Evolutionary conservation across 2,797 vertebrate species (phyloP), one percentile per base, ranked within the genome.

Genomic region (Coccyzus lansbergi): DNA sequence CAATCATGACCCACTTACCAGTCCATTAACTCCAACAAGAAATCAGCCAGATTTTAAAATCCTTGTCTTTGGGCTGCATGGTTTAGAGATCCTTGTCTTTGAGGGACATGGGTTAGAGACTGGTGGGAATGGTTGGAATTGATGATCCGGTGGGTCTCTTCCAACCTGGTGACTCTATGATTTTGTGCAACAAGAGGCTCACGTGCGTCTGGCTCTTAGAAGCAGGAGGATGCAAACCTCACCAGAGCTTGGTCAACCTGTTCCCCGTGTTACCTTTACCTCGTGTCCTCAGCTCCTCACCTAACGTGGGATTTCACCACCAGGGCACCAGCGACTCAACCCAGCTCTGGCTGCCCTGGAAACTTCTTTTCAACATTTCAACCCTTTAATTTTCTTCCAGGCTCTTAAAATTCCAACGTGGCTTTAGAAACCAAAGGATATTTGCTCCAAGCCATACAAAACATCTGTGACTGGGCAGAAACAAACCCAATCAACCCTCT

Each of bases 211-310:
- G n/a, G 71, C 46, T 20, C 55, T 7, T 6, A 46, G 6, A 9
- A 1, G 46, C 48, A 1, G 31, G 2, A 5, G 44, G 34, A 21
- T 1, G 11, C 29, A 58, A 46, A 34, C 1, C 20, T 6, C 4
- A 0, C 0, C 2, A n/a, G 10, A 6, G 17, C 26, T 42, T 46
- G 8, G 8, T n/a, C 9, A 0, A 8, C 24, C 29, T 1, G 3
- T 4, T 25, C n/a, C 18, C 19, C 1, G 36, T 2, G 42, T 42
- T 17, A n/a, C n/a, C n/a, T n/a, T n/a, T n/a, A n/a, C n/a, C 42
- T 16, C 42, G 17, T 13, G 12, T 16, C 42, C 42, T 42, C 42
- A 42, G 42, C 42, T 42, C 42, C 42, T 42, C 42, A 42, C 42
- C 42, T 16, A 42, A 42, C 42, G 42, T 42, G 42, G n/a, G n/a